Evolutionary conservation across 2,797 vertebrate species (phyloP).

Genomic region (Cyclura pinguis): DNA sequence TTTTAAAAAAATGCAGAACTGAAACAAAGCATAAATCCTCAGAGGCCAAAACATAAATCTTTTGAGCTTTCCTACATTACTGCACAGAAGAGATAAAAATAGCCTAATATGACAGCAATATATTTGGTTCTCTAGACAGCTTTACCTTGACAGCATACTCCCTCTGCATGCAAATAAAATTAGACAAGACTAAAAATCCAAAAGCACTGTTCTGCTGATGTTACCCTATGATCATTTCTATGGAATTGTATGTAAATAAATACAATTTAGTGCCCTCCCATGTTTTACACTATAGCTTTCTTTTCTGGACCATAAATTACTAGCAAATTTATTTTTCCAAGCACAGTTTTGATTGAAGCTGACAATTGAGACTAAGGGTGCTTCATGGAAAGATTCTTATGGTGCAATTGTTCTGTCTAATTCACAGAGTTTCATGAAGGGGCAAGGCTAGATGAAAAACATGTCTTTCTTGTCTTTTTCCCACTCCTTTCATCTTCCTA

Average conservation of each 20-base stretch:
- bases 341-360: background rate
- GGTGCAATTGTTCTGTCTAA: background rate
- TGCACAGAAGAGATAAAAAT: slow-evolving; percentile 55
- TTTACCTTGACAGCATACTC: slow-evolving; percentile 44
- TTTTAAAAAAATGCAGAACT: background rate
- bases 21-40: background rate
- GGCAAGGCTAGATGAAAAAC: background rate
- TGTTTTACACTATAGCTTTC: background rate
- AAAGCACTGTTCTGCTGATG: background rate
- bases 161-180: slow-evolving; percentile 39
- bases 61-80: slow-evolving; percentile 49
- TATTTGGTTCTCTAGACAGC: slow-evolving; percentile 46
- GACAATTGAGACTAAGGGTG: background rate
- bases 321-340: background rate
- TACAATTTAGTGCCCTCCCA: slow-evolving; percentile 1
- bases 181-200: slow-evolving; percentile 6
- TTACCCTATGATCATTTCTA: background rate
- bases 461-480: background rate
- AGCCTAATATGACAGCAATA: slow-evolving; percentile 32
- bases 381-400: background rate
- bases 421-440: background rate
- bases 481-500: background rate
- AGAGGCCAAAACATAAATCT: slow-evolving; percentile 52
- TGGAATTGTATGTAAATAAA: slow-evolving; percentile 22
- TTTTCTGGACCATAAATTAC: background rate